A percentile compares a stretch with the other conserved stretches of the same genome.
Evolutionary conservation across 2,797 vertebrate species (phyloP).

Genomic region (Enteromius treurensis): DNA sequence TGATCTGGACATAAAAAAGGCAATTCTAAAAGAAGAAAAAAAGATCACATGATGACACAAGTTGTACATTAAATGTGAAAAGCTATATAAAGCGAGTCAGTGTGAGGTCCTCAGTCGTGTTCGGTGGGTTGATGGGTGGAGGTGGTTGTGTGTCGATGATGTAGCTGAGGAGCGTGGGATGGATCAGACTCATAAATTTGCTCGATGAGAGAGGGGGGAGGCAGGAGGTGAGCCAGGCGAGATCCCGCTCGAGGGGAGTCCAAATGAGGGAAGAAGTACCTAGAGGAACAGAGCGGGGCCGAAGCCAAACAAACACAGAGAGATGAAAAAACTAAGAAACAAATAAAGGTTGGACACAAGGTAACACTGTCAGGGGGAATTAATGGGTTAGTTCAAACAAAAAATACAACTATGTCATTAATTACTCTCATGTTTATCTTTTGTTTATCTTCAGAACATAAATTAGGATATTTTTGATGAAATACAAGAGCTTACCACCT

Average conservation of each 20-base stretch:
- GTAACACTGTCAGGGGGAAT: not conserved
- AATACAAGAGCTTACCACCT: not conserved
- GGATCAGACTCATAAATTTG: conserved; percentile 86
- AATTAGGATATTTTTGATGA: not conserved
- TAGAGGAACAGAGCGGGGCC: conserved; percentile 66
- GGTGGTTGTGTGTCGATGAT: conserved; percentile 73
- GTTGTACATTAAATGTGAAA: not conserved
- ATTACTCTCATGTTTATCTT: not conserved
- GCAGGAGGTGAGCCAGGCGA: conserved; percentile 90
- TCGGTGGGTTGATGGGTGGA: conserved; percentile 34
- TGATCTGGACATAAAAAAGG: not conserved
- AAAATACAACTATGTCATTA: not conserved
- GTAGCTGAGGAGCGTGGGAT: conserved; percentile 72
- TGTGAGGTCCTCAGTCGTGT: not conserved
- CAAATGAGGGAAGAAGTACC: conserved; percentile 96
- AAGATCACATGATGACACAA: not conserved
- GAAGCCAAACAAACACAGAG: conserved; percentile 49
- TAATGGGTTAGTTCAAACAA: not conserved
- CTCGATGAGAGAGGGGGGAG: conserved; percentile 87
- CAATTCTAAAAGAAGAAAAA: not conserved
- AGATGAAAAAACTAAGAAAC: conserved; percentile 77
- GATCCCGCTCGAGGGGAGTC: conserved; percentile 90
- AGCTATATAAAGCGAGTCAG: not conserved
- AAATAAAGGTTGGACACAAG: not conserved
- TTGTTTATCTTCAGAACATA: not conserved